Percentiles rank a stretch among this genome's conserved stretches.
Evolutionary conservation across 2,888 invertebrate genomes (phyloP).

Genomic region (Octonoba sinensis): DNA sequence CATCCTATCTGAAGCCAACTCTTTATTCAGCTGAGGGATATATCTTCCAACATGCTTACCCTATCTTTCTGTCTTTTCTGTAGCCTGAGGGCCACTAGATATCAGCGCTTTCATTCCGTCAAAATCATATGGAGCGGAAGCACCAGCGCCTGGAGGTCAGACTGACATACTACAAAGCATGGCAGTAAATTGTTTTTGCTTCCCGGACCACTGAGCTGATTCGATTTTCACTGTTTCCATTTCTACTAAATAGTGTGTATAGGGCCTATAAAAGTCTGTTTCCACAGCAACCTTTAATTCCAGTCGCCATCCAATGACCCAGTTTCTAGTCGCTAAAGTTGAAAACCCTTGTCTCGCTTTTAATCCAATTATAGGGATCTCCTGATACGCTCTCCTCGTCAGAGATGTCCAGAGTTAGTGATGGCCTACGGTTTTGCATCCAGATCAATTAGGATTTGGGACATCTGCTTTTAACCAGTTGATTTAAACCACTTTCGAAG

Average conservation of each 20-base stretch:
- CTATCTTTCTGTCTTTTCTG: no score
- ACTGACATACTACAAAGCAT: constrained; percentile 25
- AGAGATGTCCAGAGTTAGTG: background rate
- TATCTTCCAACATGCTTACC: no score
- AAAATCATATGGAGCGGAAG: constrained; percentile 31
- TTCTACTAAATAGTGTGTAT: constrained; percentile 50
- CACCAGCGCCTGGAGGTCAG: constrained; percentile 19
- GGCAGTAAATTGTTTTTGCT: constrained; percentile 49
- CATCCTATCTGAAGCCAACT: no score
- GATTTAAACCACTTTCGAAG: no score
- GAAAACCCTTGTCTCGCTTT: constrained; percentile 49
- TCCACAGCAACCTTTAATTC: constrained; percentile 52
- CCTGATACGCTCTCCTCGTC: constrained; percentile 2
- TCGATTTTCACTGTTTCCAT: constrained; percentile 53
- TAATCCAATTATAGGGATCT: constrained; percentile 30
- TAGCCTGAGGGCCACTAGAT: no score
- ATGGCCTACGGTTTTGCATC: background rate
- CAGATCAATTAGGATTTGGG: constrained; percentile 13
- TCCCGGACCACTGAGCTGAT: constrained; percentile 43
- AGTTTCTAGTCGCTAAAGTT: constrained; percentile 50
- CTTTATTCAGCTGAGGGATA: no score
- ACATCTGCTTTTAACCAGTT: no score
- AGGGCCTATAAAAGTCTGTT: constrained; percentile 53
- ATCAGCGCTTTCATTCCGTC: no score
- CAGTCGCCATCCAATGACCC: constrained; percentile 45